Evolutionary conservation across 2,113 vertebrate species (phyloP).

Genomic region (Vidua macroura): DNA sequence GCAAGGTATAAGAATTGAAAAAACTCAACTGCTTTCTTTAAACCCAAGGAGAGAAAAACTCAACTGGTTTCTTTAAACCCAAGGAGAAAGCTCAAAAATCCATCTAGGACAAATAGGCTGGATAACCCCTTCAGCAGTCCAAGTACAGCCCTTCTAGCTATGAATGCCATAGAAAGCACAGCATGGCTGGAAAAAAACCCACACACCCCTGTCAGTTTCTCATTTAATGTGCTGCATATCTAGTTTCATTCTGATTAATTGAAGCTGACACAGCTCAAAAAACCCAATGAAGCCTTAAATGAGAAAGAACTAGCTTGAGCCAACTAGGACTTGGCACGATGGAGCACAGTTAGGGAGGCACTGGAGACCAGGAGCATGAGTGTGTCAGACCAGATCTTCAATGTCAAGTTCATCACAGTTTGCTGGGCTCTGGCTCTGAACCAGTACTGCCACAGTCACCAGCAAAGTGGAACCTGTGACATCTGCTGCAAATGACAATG

Average conservation of each 20-base stretch:
- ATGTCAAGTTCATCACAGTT: neutral
- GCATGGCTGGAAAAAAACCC: neutral
- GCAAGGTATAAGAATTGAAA: neutral
- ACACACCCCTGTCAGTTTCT: neutral
- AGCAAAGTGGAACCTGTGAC: neutral
- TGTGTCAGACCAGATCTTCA: neutral
- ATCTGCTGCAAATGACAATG: neutral
- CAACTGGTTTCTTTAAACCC: neutral
- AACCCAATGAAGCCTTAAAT: slow-evolving; percentile 27
- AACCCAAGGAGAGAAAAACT: neutral
- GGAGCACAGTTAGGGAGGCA: neutral
- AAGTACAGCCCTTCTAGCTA: neutral
- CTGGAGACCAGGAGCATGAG: neutral
- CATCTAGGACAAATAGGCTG: neutral
- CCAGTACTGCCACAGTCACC: rapidly evolving
- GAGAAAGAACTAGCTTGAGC: slow-evolving; percentile 13
- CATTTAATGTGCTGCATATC: neutral
- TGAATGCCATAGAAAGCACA: neutral
- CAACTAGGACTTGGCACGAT: neutral
- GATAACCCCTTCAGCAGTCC: neutral
- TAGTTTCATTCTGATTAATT: slow-evolving; percentile 33
- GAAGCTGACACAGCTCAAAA: slow-evolving; percentile 9
- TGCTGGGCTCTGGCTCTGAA: neutral
- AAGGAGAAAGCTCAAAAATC: neutral
- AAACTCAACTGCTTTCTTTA: neutral